These are phyloP conservation scores for Acanthis flammea DNA, from an alignment of 2,797 vertebrate genomes.

Conservation along the genomic window DNA sequence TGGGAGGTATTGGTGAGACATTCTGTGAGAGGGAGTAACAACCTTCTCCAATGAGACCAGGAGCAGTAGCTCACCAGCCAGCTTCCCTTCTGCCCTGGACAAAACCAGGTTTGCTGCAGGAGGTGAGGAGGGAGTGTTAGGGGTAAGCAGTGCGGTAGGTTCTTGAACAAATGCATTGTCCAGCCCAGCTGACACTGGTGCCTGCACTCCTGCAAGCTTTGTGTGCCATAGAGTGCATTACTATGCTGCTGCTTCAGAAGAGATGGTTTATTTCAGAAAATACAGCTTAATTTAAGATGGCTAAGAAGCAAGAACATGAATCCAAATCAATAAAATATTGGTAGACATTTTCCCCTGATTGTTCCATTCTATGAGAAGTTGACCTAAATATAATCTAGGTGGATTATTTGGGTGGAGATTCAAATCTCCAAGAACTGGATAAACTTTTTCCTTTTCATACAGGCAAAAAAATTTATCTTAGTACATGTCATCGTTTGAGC, in stretches of 20 bases:
- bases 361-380: neutral
- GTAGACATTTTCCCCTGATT: neutral
- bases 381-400: neutral
- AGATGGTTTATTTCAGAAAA: neutral
- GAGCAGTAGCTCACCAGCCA: neutral
- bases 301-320: neutral
- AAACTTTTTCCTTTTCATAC: neutral
- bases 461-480: neutral
- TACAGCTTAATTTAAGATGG: neutral
- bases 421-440: neutral
- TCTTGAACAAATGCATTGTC: neutral
- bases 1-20: neutral
- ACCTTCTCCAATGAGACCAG: neutral
- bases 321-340: neutral
- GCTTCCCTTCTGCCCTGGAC: neutral
- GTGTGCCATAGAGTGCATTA: neutral
- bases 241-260: neutral
- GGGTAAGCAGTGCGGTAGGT: neutral
- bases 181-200: neutral
- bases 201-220: neutral
- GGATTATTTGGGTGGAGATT: neutral
- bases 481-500: too few relatives aligned
- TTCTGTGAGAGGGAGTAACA: neutral
- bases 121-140: neutral
- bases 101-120: neutral